phyloP scores from a whole-genome alignment of 2,797 vertebrate genomes.

The Bryconaethiops microstoma region DNA sequence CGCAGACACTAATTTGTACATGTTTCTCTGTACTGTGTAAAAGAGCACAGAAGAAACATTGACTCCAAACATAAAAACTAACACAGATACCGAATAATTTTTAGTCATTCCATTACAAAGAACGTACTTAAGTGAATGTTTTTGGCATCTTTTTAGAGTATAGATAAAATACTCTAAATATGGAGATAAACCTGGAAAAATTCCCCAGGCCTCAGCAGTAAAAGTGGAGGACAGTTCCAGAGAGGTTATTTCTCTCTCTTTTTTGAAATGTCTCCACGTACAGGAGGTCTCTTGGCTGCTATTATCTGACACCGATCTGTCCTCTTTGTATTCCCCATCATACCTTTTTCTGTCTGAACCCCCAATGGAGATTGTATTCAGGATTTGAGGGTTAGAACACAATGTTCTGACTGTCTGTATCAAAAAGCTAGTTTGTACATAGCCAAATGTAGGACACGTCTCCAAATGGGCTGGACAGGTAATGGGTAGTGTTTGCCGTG shows the following conservation, averaged over 20 bases:
- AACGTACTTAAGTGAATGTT: too few species aligned
- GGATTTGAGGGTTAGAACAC: neutral
- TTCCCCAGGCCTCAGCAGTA: neutral
- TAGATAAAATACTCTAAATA: neutral
- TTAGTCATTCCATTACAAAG: too few species aligned
- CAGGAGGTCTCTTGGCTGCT: neutral
- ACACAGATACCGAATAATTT: too few species aligned
- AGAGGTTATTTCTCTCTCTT: neutral
- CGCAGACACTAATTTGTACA: too few species aligned
- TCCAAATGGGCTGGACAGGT: slow-evolving; percentile 1
- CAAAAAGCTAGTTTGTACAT: neutral
- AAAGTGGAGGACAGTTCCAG: slow-evolving; percentile 5
- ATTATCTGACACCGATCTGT: neutral
- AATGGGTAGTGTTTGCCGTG: neutral
- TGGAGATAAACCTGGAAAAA: neutral
- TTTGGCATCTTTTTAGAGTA: neutral
- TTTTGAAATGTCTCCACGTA: neutral
- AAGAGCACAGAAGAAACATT: too few species aligned
- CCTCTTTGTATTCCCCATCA: neutral
- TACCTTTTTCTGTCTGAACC: too few species aligned
- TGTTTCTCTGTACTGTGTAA: too few species aligned
- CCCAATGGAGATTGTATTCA: neutral
- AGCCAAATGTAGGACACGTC: neutral
- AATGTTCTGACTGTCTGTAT: too few species aligned
- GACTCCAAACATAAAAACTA: too few species aligned